Conservation (phyloP, 2,113 vertebrate genomes). For the Otocyon megalotis region DNA sequence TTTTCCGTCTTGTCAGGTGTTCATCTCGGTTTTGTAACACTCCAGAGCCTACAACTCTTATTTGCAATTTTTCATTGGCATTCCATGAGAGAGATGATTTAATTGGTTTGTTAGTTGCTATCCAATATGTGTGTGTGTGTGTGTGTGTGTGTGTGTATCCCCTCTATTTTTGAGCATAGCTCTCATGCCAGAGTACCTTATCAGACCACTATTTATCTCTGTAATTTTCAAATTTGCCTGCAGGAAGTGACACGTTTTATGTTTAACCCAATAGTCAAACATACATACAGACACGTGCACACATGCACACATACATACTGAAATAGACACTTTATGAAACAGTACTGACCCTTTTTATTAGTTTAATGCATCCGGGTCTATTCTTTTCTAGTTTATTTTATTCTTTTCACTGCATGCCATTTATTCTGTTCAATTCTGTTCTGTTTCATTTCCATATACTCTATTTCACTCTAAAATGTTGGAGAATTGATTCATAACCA, state of each 20-base stretch:
- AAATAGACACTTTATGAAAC: background rate
- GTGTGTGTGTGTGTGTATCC: no score
- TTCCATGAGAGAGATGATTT: background rate
- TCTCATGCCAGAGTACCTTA: background rate
- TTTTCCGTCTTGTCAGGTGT: slow-evolving; percentile 27
- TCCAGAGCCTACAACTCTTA: background rate
- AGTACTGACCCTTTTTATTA: background rate
- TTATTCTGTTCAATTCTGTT: background rate
- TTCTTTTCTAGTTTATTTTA: background rate
- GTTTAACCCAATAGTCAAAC: background rate
- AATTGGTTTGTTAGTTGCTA: slow-evolving; percentile 14
- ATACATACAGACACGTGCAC: background rate
- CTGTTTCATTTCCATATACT: background rate
- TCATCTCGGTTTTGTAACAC: slow-evolving; percentile 39
- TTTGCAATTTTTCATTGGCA: slow-evolving; percentile 14
- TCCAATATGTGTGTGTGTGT: background rate
- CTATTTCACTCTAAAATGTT: slow-evolving; percentile 26
- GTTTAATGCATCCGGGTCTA: background rate
- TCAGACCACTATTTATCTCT: background rate
- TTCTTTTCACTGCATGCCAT: background rate
- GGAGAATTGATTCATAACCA: background rate
- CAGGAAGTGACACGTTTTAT: background rate
- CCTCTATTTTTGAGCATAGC: background rate
- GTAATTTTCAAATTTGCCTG: slow-evolving; percentile 18
- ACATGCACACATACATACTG: background rate